These are phyloP conservation scores for Parapristionchus giblindavisi DNA, from an alignment of 2,888 invertebrate species.

Conservation along the genomic window DNA sequence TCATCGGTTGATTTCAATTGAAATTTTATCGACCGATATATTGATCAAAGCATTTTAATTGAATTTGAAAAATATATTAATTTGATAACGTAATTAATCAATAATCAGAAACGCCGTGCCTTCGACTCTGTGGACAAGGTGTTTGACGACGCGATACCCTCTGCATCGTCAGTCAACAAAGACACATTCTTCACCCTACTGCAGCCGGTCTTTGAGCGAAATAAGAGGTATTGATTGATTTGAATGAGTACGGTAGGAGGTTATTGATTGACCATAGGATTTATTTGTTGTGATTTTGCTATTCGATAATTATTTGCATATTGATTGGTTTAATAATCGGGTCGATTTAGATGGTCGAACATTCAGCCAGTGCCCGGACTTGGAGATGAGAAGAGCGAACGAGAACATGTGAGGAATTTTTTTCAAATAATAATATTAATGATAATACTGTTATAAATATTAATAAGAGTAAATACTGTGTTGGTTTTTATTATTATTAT, in stretches of 20 bases:
- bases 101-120: constrained; percentile 79
- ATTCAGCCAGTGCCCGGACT: constrained; percentile 85
- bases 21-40: no score
- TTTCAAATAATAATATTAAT: no score
- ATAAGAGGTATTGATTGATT: constrained; percentile 71
- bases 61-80: not conserved
- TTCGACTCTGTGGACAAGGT: constrained; percentile 96
- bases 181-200: constrained; percentile 80
- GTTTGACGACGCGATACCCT: constrained; percentile 88
- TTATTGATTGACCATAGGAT: no score
- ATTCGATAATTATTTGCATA: not conserved
- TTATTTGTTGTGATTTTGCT: no score
- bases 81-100: not conserved
- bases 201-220: constrained; percentile 73
- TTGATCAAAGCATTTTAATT: no score
- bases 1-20: no score
- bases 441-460: not conserved
- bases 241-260: no score
- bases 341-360: constrained; percentile 83
- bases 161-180: constrained; percentile 71
- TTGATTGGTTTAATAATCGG: not conserved
- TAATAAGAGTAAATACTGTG: not conserved
- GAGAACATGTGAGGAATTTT: constrained; percentile 79
- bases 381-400: constrained; percentile 80
- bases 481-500: not conserved